phyloP scores from a whole-genome alignment of 2,888 invertebrate species.

The Plagodis dolabraria region DNA sequence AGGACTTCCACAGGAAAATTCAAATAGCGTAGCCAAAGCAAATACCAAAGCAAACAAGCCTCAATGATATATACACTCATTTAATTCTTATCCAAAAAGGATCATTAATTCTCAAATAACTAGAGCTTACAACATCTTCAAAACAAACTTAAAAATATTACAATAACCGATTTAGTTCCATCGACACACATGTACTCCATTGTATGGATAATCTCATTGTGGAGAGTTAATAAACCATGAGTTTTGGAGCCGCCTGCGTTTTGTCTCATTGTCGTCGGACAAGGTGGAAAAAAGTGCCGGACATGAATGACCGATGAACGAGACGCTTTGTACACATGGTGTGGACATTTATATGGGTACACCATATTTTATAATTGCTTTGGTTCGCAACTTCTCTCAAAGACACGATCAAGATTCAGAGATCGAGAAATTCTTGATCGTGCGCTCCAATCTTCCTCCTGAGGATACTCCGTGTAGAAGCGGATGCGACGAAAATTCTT shows the following conservation, averaged over 20 bases:
- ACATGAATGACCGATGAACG: constrained; percentile 69
- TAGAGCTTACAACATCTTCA: constrained; percentile 24
- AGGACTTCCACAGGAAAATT: no score
- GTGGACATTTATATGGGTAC: constrained; percentile 29
- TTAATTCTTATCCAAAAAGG: no score
- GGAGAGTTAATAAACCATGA: constrained; percentile 59
- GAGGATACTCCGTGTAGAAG: no score
- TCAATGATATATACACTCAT: no score
- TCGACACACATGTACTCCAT: constrained; percentile 46
- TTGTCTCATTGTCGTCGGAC: constrained; percentile 49
- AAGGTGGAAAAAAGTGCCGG: constrained; percentile 69
- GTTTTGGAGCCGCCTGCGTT: constrained; percentile 58
- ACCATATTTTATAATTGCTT: not conserved
- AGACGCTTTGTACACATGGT: constrained; percentile 46
- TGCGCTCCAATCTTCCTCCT: no score
- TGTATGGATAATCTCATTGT: constrained; percentile 65
- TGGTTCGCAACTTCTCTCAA: no score
- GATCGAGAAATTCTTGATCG: no score
- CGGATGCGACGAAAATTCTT: no score
- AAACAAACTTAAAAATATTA: constrained; percentile 20
- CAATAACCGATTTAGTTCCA: constrained; percentile 15
- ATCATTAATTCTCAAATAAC: constrained; percentile 22
- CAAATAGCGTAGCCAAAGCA: no score
- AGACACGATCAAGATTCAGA: no score
- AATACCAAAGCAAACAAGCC: no score